A percentile compares a stretch with the other conserved stretches of the same genome.
These are phyloP conservation scores for Styela clava DNA, from an alignment of 23 tunicate species.

Conservation along the genomic window DNA sequence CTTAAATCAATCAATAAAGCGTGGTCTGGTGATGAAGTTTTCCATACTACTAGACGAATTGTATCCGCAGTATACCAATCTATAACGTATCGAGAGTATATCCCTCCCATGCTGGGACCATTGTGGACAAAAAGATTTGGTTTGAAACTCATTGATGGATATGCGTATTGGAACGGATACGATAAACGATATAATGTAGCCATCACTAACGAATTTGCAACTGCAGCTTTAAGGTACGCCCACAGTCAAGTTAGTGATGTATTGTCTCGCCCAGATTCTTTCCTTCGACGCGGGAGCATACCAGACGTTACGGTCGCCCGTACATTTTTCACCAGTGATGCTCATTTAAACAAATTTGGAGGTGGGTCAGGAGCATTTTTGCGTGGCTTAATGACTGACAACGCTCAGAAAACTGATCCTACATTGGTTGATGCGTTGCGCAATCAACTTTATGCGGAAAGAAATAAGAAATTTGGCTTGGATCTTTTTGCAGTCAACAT, in stretches of 20 bases:
- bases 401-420: conserved; percentile 57
- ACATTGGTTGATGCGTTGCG: conserved; percentile 44
- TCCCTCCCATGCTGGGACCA: conserved; percentile 63
- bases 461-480: background rate
- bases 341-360: conserved; percentile 18
- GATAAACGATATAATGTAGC: conserved; percentile 68
- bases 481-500: conserved; percentile 66
- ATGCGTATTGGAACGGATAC: conserved; percentile 75
- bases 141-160: conserved; percentile 5
- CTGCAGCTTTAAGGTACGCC: conserved; percentile 89
- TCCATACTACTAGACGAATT: conserved; percentile 53
- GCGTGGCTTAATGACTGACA: conserved; percentile 55
- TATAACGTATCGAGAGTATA: conserved; percentile 70
- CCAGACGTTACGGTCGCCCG: background rate
- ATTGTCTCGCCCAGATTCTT: conserved; percentile 42
- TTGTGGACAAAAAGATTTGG: conserved; percentile 48
- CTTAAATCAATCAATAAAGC: conserved; percentile 43
- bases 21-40: conserved; percentile 49
- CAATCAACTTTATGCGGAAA: conserved; percentile 47
- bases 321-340: conserved; percentile 64
- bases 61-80: conserved; percentile 59
- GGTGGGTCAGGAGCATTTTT: conserved; percentile 61
- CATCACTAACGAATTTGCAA: conserved; percentile 67
- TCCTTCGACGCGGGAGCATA: conserved; percentile 26
- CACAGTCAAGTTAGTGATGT: conserved; percentile 52